Evolutionary conservation across 2,888 invertebrate genomes (phyloP), one percentile per base, ranked within the genome.

Genomic region (Cheiracanthium punctorium): DNA sequence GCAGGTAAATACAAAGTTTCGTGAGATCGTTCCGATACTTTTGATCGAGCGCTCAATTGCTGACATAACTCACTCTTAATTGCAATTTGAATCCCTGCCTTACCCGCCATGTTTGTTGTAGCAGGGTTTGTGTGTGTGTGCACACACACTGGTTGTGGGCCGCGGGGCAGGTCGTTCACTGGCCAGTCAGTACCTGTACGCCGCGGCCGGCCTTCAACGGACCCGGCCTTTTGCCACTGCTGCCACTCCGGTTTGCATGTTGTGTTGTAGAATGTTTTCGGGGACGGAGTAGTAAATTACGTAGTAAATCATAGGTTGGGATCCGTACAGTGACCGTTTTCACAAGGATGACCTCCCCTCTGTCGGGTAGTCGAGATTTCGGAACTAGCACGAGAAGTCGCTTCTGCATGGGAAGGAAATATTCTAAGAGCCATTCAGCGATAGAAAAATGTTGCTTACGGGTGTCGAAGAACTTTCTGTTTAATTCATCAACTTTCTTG

Each of bases 111-210:
- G 58, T 58, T 48, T 48, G 43, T 48, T 48, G 43, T 48, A 48
- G 43, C 17, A 10, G 43, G 17, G 43, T n/a, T 10, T 58, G 48
- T 24, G 24, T 58, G 58, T 58, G 58, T 24, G 24, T 58, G 14
- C 17, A 17, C 43, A 48, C 17, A 17, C 43, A 5, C 5, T 41
- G 70, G 24, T 52, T 52, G 75, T 85, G 79, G 84, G 74, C 85
- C 85, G 80, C 75, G 75, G 80, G 85, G 85, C 85, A 86, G 85
- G 85, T 86, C 85, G 85, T 86, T 86, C 75, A 76, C 85, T 80
- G 75, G 75, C 85, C 75, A 72, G 43, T 33, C 30, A 41, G 70
- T 80, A 86, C 85, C 80, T 85, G 85, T 79, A 80, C 85, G 80
- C 52, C 20, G 70, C 85, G 29, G 72, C 75, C 75, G 41, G 33